Conservation (phyloP, 1,140 invertebrate species). For the Ips typographus region DNA sequence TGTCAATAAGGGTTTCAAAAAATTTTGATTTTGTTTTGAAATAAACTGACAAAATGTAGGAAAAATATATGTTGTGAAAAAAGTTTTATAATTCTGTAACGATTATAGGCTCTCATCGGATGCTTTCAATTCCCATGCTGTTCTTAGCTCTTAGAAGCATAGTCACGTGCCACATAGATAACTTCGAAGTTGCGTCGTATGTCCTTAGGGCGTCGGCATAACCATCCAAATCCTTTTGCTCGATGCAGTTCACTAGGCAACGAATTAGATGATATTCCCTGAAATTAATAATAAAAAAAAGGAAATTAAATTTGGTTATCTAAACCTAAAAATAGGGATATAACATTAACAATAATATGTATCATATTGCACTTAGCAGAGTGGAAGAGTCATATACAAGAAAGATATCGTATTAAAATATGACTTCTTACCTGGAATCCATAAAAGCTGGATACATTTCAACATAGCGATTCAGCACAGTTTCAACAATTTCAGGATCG, state of each 20-base stretch:
- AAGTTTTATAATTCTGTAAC: too few relatives aligned
- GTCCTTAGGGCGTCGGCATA: conserved; percentile 83
- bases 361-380: too few relatives aligned
- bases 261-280: conserved; percentile 66
- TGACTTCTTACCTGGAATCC: conserved; percentile 63
- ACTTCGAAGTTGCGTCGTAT: conserved; percentile 95
- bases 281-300: not conserved
- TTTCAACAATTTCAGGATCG: conserved; percentile 90
- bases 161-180: conserved; percentile 57
- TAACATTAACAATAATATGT: too few relatives aligned
- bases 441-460: conserved; percentile 92
- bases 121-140: conserved; percentile 20
- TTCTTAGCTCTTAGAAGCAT: conserved; percentile 35
- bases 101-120: not conserved
- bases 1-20: too few relatives aligned
- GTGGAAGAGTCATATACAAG: too few relatives aligned
- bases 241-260: conserved; percentile 77
- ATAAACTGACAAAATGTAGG: too few relatives aligned
- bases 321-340: too few relatives aligned
- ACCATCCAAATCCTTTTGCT: conserved; percentile 91
- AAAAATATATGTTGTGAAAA: too few relatives aligned
- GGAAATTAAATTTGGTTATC: too few relatives aligned
- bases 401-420: too few relatives aligned
- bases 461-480: conserved; percentile 89
- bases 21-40: too few relatives aligned